These are phyloP conservation scores for Lutraria rhynchaena DNA, from an alignment of 1,140 invertebrate genomes.

Conservation along the genomic window DNA sequence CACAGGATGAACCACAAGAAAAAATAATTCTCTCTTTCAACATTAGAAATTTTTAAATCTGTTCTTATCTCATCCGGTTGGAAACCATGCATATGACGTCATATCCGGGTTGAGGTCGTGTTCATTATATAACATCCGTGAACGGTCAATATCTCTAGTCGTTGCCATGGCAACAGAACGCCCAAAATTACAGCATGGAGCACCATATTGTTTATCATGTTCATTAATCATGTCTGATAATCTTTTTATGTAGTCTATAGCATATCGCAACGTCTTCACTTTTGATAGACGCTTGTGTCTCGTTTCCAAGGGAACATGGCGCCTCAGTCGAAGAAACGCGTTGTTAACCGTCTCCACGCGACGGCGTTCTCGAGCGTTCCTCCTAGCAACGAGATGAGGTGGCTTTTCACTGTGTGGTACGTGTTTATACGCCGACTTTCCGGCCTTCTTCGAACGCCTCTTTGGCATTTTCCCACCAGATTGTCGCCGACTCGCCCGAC, in stretches of 20 bases:
- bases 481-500: slow-evolving; percentile 15
- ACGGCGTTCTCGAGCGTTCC: slow-evolving; percentile 95
- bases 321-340: slow-evolving; percentile 73
- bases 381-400: slow-evolving; percentile 92
- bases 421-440: slow-evolving; percentile 69
- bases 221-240: slow-evolving; percentile 89
- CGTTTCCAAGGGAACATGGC: slow-evolving; percentile 76
- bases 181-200: slow-evolving; percentile 54
- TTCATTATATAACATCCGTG: neutral
- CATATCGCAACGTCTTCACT: slow-evolving; percentile 95
- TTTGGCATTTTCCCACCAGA: slow-evolving; percentile 8
- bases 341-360: slow-evolving; percentile 96
- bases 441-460: slow-evolving; percentile 30
- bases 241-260: slow-evolving; percentile 95
- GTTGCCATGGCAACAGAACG: slow-evolving; percentile 47
- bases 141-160: neutral
- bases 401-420: slow-evolving; percentile 74
- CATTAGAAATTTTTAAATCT: too few relatives aligned
- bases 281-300: slow-evolving; percentile 86
- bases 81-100: slow-evolving; percentile 48
- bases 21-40: too few relatives aligned
- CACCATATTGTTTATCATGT: slow-evolving; percentile 64
- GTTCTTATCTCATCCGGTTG: slow-evolving; percentile 12
- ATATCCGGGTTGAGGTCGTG: slow-evolving; percentile 46
- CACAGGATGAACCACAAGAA: too few relatives aligned